These are phyloP conservation scores for Tursiops truncatus DNA, from an alignment of 2,113 vertebrate genomes.

Conservation along the genomic window DNA sequence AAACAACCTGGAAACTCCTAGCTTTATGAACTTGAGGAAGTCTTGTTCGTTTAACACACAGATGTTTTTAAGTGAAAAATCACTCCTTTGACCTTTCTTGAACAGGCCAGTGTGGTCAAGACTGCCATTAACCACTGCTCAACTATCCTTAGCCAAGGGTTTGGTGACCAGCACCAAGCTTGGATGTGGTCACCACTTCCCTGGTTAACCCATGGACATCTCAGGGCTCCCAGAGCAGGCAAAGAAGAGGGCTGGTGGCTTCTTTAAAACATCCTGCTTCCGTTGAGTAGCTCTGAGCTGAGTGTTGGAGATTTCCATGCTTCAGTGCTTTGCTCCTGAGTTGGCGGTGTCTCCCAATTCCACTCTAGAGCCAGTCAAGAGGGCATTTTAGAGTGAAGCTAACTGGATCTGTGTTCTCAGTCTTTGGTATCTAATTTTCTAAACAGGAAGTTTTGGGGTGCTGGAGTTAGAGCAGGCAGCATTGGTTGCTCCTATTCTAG, in stretches of 20 bases:
- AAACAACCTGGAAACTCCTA: conserved; percentile 70
- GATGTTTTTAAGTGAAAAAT: conserved; percentile 86
- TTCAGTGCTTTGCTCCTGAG: background rate
- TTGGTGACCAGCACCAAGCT: background rate
- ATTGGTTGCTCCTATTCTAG: background rate
- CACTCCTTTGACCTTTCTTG: conserved; percentile 83
- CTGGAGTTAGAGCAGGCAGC: background rate
- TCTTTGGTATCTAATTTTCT: background rate
- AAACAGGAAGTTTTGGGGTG: background rate
- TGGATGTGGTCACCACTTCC: background rate
- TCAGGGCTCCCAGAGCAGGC: background rate
- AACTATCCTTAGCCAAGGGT: conserved; percentile 20
- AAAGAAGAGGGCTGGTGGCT: background rate
- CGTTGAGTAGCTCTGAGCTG: background rate
- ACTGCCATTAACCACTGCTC: conserved; percentile 77
- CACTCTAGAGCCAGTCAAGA: background rate
- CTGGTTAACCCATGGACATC: background rate
- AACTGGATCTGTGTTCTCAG: background rate
- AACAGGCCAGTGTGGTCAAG: conserved; percentile 75
- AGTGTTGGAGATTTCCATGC: background rate
- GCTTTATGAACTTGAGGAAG: conserved; percentile 83
- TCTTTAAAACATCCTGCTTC: accelerated
- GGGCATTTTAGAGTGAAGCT: background rate
- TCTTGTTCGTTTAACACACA: conserved; percentile 82
- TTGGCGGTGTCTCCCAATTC: background rate